These are phyloP conservation scores for Galerucella calmariensis DNA, from an alignment of 2,888 invertebrate species.

Conservation along the genomic window DNA sequence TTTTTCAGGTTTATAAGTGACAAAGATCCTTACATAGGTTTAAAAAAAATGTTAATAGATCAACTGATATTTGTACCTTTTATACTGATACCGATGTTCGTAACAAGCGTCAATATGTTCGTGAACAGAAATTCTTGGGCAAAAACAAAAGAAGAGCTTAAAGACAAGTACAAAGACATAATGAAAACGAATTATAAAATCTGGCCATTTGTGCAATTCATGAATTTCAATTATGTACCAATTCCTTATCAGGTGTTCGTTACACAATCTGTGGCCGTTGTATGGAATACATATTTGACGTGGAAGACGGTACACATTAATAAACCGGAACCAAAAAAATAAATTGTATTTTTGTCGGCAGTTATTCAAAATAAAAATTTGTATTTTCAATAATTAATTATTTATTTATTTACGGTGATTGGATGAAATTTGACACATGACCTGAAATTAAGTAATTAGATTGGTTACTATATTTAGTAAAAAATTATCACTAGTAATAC, in stretches of 20 bases:
- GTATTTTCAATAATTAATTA: background rate
- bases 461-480: no score
- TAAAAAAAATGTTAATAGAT: slow-evolving; percentile 8
- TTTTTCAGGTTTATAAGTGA: slow-evolving; percentile 2
- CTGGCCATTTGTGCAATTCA: slow-evolving; percentile 9
- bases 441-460: no score
- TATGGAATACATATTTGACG: slow-evolving; percentile 6
- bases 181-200: slow-evolving; percentile 2
- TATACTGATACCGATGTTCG: background rate
- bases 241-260: slow-evolving; percentile 7
- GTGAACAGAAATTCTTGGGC: background rate
- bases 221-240: slow-evolving; percentile 11
- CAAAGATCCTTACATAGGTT: slow-evolving; percentile 3
- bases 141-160: slow-evolving; percentile 1
- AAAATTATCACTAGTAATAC: no score
- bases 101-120: background rate
- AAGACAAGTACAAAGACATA: slow-evolving; percentile 3
- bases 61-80: slow-evolving; percentile 12
- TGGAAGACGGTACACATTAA: background rate
- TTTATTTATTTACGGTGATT: no score
- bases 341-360: background rate
- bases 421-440: no score
- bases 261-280: slow-evolving; percentile 1
- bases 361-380: background rate
- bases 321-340: background rate